Percentiles rank a stretch among this genome's conserved stretches.
phyloP scores from a whole-genome alignment of 2,797 vertebrate genomes.

The Schizopygopsis pylzovi region DNA sequence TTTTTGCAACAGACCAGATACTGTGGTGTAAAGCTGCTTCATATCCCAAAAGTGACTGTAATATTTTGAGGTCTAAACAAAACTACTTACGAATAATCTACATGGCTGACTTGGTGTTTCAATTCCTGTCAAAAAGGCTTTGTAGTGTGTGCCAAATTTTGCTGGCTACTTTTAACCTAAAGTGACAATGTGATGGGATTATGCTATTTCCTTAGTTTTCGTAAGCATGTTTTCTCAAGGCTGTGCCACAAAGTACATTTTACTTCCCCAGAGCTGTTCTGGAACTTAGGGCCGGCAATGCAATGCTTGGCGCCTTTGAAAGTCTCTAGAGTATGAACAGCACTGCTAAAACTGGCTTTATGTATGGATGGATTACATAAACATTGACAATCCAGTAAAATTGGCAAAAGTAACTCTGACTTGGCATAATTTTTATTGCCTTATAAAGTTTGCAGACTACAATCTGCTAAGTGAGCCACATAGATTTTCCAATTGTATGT shows the following conservation, averaged over 20 bases:
- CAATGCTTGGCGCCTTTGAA: constrained; percentile 27
- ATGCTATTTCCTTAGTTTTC: constrained; percentile 19
- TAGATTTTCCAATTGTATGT: not conserved
- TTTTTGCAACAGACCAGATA: constrained; percentile 33
- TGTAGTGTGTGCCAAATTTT: not conserved
- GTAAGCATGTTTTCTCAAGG: constrained; percentile 3
- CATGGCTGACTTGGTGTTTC: not conserved
- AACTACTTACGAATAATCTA: not conserved
- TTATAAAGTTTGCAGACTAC: constrained; percentile 27
- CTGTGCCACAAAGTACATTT: not conserved
- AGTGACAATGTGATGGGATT: not conserved
- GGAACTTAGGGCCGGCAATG: constrained; percentile 14
- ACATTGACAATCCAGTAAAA: constrained; percentile 32
- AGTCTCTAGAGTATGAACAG: constrained; percentile 16
- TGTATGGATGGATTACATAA: constrained; percentile 40
- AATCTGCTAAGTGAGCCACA: constrained; percentile 30
- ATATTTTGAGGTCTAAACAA: not conserved
- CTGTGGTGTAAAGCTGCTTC: constrained; percentile 11
- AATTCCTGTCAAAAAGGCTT: not conserved
- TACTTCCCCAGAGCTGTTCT: constrained; percentile 9
- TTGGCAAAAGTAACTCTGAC: constrained; percentile 24
- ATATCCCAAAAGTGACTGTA: constrained; percentile 3
- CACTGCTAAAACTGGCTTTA: constrained; percentile 38
- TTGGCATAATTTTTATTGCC: constrained; percentile 8
- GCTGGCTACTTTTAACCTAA: not conserved